These are phyloP conservation scores for Phacellophora camtschatica DNA, from an alignment of 30 jellyfish, hydroid and myxozoan genomes.

Conservation along the genomic window DNA sequence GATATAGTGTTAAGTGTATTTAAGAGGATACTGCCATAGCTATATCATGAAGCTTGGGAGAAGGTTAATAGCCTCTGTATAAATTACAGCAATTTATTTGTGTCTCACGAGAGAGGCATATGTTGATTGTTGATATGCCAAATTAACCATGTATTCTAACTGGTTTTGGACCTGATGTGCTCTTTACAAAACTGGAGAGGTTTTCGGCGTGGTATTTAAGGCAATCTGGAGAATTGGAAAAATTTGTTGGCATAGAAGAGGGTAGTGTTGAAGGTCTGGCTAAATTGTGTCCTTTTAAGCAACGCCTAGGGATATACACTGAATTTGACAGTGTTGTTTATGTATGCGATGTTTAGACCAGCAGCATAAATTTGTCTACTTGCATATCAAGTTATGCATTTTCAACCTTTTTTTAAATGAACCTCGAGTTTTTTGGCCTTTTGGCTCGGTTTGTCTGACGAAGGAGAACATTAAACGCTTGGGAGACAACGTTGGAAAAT, in stretches of 20 bases:
- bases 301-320: background rate
- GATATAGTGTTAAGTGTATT: background rate
- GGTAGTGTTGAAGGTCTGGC: background rate
- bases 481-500: no score
- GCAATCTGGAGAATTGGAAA: background rate
- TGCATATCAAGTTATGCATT: slow-evolving; percentile 11
- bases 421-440: slow-evolving; percentile 21
- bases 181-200: background rate
- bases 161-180: background rate
- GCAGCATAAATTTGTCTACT: slow-evolving; percentile 17
- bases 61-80: background rate
- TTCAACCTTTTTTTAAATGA: slow-evolving; percentile 13
- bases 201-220: background rate
- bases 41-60: background rate
- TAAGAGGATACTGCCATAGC: background rate
- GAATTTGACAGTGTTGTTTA: no score
- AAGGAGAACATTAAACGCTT: no score
- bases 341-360: slow-evolving; percentile 37
- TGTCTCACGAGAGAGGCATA: background rate
- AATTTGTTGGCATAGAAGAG: background rate
- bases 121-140: no score
- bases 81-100: background rate
- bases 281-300: background rate
- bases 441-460: no score
- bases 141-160: background rate